phyloP scores from a whole-genome alignment of 1,140 invertebrate species.

The Leptonema lineaticorne region DNA sequence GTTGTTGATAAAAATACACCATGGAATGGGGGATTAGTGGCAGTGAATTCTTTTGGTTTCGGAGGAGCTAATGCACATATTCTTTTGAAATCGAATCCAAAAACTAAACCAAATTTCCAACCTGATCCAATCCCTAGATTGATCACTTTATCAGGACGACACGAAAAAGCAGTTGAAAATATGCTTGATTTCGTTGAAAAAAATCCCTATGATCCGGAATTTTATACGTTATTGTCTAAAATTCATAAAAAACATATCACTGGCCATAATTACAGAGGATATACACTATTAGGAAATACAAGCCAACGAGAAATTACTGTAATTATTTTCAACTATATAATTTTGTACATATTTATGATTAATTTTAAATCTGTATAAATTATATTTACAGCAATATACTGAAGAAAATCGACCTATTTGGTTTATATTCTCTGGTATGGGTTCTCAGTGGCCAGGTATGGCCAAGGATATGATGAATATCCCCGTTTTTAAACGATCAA shows the following conservation, averaged over 20 bases:
- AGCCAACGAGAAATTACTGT: constrained; percentile 51
- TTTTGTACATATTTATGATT: background rate
- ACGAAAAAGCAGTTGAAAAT: constrained; percentile 73
- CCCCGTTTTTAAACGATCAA: constrained; percentile 75
- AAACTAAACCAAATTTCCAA: constrained; percentile 62
- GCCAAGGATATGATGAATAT: constrained; percentile 79
- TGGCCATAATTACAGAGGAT: constrained; percentile 77
- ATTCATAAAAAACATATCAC: constrained; percentile 68
- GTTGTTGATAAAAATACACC: constrained; percentile 78
- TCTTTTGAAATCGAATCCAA: constrained; percentile 77
- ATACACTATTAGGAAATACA: constrained; percentile 65
- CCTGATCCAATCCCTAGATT: constrained; percentile 65
- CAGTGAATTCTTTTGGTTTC: constrained; percentile 95
- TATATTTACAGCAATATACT: constrained; percentile 25
- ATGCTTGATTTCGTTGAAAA: constrained; percentile 66
- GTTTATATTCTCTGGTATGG: constrained; percentile 97
- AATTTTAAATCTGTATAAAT: background rate
- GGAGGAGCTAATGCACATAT: constrained; percentile 95
- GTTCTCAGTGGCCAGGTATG: constrained; percentile 95
- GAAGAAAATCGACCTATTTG: constrained; percentile 78
- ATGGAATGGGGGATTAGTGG: constrained; percentile 84
- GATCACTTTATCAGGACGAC: constrained; percentile 79
- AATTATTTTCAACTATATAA: constrained; percentile 37
- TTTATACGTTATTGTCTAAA: constrained; percentile 74
- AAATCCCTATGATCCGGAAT: constrained; percentile 69